Percentiles rank a stretch among this genome's conserved stretches.
Conservation (phyloP, 2,797 vertebrate genomes). For the Perodicticus potto region DNA sequence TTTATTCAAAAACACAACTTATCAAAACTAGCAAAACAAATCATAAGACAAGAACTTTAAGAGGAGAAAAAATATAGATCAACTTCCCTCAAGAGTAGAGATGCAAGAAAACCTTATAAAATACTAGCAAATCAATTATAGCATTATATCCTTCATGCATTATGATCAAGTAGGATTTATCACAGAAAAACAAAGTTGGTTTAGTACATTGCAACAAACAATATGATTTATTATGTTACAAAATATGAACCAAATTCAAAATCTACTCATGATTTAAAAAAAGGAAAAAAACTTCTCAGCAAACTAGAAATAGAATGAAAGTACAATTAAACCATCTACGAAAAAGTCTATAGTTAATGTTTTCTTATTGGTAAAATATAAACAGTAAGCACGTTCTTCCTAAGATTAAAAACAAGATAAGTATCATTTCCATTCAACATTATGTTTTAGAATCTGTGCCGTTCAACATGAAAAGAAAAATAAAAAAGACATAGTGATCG, state of each 20-base stretch:
- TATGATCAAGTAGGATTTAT: neutral
- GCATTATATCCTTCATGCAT: neutral
- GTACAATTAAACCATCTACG: neutral
- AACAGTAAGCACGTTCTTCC: neutral
- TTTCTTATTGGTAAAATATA: neutral
- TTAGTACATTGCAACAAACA: neutral
- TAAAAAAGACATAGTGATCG: neutral
- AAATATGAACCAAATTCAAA: neutral
- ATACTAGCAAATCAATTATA: neutral
- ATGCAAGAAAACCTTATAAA: neutral
- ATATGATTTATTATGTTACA: neutral
- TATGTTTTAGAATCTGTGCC: neutral
- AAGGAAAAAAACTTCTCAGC: neutral
- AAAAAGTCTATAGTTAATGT: neutral
- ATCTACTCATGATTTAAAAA: neutral
- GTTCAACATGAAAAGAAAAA: neutral
- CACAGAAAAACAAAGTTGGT: neutral
- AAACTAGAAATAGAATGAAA: neutral
- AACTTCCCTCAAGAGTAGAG: neutral
- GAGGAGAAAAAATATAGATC: neutral
- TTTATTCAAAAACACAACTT: neutral
- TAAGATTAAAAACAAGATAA: neutral
- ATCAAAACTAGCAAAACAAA: neutral
- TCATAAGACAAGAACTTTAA: neutral
- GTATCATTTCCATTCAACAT: neutral